A percentile compares a stretch with the other conserved stretches of the same genome.
phyloP scores from a whole-genome alignment of 2,113 vertebrate species.

The Columbina picui region DNA sequence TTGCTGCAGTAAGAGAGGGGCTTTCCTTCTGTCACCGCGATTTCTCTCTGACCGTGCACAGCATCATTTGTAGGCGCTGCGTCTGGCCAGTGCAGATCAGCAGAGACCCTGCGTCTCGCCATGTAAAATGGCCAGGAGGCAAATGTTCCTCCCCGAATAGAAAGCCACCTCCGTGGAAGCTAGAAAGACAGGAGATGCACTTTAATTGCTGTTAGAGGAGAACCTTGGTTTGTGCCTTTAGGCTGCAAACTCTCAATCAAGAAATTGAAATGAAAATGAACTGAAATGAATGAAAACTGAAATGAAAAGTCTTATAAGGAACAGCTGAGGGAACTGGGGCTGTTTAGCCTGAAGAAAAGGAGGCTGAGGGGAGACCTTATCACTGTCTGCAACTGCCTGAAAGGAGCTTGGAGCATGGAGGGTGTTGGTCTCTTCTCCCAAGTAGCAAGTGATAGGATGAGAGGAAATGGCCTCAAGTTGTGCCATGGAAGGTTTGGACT shows the following conservation, averaged over 20 bases:
- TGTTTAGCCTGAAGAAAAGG: no score
- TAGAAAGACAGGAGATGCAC: background rate
- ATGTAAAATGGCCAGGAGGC: background rate
- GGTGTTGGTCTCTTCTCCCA: no score
- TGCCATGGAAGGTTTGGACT: no score
- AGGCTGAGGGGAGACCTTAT: no score
- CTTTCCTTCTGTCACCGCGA: background rate
- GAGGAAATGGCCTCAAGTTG: no score
- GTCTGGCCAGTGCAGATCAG: background rate
- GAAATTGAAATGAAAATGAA: background rate
- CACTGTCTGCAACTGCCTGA: no score
- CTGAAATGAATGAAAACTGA: no score
- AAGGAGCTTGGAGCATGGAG: no score
- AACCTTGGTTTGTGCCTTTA: background rate
- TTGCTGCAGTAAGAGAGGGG: background rate
- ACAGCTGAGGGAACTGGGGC: no score
- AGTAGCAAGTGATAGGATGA: no score
- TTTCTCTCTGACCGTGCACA: background rate
- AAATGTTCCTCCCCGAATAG: background rate
- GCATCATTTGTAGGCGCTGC: background rate
- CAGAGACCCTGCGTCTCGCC: background rate
- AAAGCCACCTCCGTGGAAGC: background rate
- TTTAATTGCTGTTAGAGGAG: constrained; percentile 42
- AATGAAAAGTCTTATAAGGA: no score
- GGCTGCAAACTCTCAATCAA: constrained; percentile 10